Percentiles rank a stretch among this genome's conserved stretches.
phyloP scores from a whole-genome alignment of 2,888 invertebrate species.

The Amiota mariae region DNA sequence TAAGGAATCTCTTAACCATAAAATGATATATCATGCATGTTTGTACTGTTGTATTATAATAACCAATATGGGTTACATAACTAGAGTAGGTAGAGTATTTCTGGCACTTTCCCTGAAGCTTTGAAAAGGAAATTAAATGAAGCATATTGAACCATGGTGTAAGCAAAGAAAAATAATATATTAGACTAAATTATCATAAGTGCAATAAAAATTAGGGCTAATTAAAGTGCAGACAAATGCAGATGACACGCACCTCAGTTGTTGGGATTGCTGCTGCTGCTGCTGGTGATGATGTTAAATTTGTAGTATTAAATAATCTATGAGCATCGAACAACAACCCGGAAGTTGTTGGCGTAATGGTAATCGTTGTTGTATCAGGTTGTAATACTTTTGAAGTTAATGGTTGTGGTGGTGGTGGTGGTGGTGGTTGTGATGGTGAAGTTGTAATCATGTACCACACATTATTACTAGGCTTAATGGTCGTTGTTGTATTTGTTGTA shows the following conservation, averaged over 20 bases:
- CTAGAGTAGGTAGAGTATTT: too few species aligned
- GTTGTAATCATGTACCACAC: neutral
- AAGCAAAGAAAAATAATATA: too few species aligned
- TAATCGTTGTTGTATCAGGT: slow-evolving; percentile 16
- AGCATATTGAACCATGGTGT: too few species aligned
- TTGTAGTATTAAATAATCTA: slow-evolving; percentile 14
- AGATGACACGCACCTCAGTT: slow-evolving; percentile 47
- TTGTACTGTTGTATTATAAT: too few species aligned
- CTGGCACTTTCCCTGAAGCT: too few species aligned
- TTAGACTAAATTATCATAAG: too few species aligned
- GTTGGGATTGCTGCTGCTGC: slow-evolving; percentile 9
- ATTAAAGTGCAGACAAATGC: neutral
- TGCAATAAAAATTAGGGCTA: neutral
- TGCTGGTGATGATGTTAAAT: neutral
- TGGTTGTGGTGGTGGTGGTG: slow-evolving; percentile 15
- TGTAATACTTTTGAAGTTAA: neutral
- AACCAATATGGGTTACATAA: too few species aligned
- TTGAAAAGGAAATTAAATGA: too few species aligned
- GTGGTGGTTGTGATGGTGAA: slow-evolving; percentile 20
- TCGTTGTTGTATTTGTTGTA: slow-evolving; percentile 54
- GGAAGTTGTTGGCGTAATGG: slow-evolving; percentile 45
- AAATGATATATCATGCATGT: too few species aligned
- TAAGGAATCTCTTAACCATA: too few species aligned
- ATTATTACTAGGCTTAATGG: slow-evolving; percentile 25
- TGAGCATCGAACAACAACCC: slow-evolving; percentile 43